Evolutionary conservation across 2,113 vertebrate genomes (phyloP).

Genomic region (Promerops cafer): DNA sequence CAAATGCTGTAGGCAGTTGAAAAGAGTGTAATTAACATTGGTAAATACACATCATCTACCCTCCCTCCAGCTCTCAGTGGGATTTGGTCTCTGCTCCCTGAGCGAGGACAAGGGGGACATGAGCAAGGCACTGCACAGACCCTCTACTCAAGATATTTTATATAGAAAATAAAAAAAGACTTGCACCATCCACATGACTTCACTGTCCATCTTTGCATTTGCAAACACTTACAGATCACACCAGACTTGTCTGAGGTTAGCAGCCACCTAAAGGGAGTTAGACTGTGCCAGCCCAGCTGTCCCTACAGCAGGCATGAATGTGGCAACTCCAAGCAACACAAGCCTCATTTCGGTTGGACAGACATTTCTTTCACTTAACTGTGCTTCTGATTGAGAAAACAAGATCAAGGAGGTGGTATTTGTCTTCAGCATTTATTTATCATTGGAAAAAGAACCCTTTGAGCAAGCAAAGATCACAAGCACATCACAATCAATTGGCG

Average conservation of each 20-base stretch:
- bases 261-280: constrained; percentile 24
- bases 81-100: background rate
- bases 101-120: background rate
- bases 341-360: background rate
- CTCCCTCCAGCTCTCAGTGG: background rate
- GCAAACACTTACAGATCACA: constrained; percentile 24
- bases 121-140: background rate
- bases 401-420: constrained; percentile 75
- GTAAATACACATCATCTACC: background rate
- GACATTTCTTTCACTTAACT: background rate
- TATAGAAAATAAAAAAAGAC: background rate
- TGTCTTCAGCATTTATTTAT: constrained; percentile 91
- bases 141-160: background rate
- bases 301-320: background rate
- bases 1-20: background rate
- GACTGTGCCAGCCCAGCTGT: background rate
- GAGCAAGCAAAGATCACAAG: constrained; percentile 94
- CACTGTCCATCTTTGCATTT: constrained; percentile 45
- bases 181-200: constrained; percentile 17
- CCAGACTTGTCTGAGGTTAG: constrained; percentile 43
- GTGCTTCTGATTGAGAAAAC: constrained; percentile 70
- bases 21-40: background rate
- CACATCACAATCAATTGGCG: constrained; percentile 89
- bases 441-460: constrained; percentile 72
- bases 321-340: background rate